These are phyloP conservation scores for Cossypha dichroa DNA, from an alignment of 2,797 vertebrate species.

Conservation along the genomic window DNA sequence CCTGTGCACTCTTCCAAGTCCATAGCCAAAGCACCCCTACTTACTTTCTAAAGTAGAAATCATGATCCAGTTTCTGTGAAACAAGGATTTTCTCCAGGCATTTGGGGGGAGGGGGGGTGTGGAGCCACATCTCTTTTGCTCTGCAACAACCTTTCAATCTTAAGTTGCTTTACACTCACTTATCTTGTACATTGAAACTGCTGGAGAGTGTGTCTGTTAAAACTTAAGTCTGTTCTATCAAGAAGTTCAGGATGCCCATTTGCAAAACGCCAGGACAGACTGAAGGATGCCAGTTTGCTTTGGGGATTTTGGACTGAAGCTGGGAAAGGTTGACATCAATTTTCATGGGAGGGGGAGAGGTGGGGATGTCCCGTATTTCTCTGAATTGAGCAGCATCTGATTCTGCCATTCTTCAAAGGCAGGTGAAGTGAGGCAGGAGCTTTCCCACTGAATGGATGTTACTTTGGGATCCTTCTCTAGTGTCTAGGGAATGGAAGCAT, in stretches of 20 bases:
- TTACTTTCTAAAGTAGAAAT: background rate
- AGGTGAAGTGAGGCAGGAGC: background rate
- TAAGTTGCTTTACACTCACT: background rate
- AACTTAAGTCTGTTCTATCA: background rate
- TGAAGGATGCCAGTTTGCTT: background rate
- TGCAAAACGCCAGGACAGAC: background rate
- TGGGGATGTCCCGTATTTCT: background rate
- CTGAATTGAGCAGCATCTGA: background rate
- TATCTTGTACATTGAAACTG: background rate
- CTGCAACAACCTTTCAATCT: background rate
- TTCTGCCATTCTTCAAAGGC: background rate
- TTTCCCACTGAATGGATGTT: background rate
- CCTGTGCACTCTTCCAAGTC: background rate
- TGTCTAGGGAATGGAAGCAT: fast-evolving
- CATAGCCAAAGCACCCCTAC: background rate
- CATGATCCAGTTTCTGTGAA: background rate
- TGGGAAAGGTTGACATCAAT: fast-evolving
- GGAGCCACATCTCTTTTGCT: background rate
- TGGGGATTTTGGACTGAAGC: background rate
- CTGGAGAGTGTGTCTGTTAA: background rate
- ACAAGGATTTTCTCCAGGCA: background rate
- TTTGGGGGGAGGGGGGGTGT: fast-evolving
- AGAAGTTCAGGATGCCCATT: fast-evolving
- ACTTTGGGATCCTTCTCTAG: background rate
- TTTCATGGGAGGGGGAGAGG: fast-evolving